Base-by-base conservation (phyloP, 2,113 vertebrate species). In the Pyrgilauda ruficollis region DNA sequence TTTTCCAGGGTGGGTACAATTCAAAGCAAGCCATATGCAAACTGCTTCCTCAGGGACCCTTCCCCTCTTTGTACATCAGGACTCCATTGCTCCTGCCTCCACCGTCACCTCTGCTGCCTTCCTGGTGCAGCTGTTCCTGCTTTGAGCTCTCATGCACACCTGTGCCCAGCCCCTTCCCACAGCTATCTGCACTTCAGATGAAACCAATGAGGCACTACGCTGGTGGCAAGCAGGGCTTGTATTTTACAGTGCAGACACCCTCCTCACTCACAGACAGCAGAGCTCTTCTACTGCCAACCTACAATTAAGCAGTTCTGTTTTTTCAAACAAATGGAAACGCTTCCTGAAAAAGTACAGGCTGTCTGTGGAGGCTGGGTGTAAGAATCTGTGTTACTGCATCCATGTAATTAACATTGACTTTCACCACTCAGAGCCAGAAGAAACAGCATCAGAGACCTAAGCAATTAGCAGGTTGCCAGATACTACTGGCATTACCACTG, bases 61-160 rank as follows among this genome's bases (percentile, higher is more conserved):
- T 90, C 33, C 22, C 9, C 15, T 70, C 31, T 62, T 26, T 15
- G 31, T 0, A 0, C 62, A 68, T 9, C 8, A 27, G n/a, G 18
- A 49, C 50, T 82, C 67, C 19, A 21, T 1, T 0, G 4, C 37
- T 88, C 20, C 26, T 0, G 0, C 20, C 64, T 87, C 62, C 46
- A 66, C 20, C 44, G 13, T 30, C 27, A 18, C 22, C 28, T 37
- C 41, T 68, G 61, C 59, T 58, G 66, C 73, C 61, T 59, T 30
- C 50, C 33, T 10, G 8, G 8, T 30, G 31, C 74, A 24, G 47
- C 4, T 56, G 39, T 13, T 90, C n/a, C 75, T 90, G 53, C 75
- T 49, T 22, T 1, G 3, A 66, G 72, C 8, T 68, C 39, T 68
- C 31, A 6, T 1, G 11, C 1, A 3, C 1, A 0, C 23, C 61